Base-by-base conservation (phyloP, 1,140 invertebrate species). In the Lerema accius region DNA sequence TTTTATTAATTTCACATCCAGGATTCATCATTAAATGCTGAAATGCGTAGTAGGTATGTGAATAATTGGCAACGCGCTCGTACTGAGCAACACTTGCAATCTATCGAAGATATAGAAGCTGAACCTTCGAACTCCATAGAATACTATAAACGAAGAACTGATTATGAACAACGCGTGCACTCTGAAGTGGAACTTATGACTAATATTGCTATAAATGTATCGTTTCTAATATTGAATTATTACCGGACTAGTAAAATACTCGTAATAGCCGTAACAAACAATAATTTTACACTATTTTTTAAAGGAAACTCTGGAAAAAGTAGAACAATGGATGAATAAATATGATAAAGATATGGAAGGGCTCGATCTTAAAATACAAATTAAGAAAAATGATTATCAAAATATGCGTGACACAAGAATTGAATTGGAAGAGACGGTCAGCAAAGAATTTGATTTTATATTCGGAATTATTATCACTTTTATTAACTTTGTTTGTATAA, bases 81-180 rank as follows among this genome's bases (percentile, higher is more conserved):
- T 2, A 68, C 71, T 0, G 81, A 84, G 46, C 80, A 83, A 40
- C 68, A 84, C 58, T 7, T 39, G 11, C 71, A 76, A 15, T 65
- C 5, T 4, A 78, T 84, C 4, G 26, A 5, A 0, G 67, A 76
- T 15, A 71, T 65, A 10, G 82, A 86, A 43, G 10, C 16, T 0
- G 32, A 9, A 1, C 69, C 68, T 0, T 16, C 49, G 0, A 10
- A 51, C 0, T 23, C 0, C 0, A 83, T 86, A 15, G 63, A 73
- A 37, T n/a, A 55, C 5, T 77, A 72, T 17, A 83, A 82, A 35
- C 66, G 55, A 28, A 69, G 48, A 7, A 16, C 16, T 2, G 84
- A 84, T 4, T 67, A 78, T 5, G 84, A 86, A 17, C 75, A 83
- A 13, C 61, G 76, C 4, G 74, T 82, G 0, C 84, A 86, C 16